These are phyloP conservation scores for Trachymyrmex septentrionalis DNA, from an alignment of 1,140 invertebrate species.

Conservation along the genomic window DNA sequence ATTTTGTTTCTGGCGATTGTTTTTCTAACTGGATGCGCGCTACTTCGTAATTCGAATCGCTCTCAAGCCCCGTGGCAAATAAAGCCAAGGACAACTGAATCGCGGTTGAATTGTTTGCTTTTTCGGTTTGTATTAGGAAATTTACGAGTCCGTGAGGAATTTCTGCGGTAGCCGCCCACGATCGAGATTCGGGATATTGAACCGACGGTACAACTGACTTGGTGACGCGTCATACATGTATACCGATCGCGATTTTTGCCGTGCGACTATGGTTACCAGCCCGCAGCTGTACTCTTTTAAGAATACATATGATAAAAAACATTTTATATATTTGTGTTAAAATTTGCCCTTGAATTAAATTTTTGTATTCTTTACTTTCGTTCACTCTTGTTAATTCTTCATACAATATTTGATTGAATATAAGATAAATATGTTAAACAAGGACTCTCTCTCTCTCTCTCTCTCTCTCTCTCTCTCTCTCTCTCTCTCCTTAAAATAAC, in stretches of 20 bases:
- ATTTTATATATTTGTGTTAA: no score
- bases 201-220: neutral
- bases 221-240: neutral
- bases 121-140: conserved; percentile 47
- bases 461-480: no score
- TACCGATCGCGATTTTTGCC: neutral
- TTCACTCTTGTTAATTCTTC: no score
- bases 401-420: no score
- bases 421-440: no score
- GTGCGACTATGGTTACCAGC: neutral
- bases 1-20: neutral
- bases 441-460: no score
- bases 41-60: conserved; percentile 15
- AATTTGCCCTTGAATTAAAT: no score
- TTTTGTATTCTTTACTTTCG: no score
- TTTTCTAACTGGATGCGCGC: neutral
- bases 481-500: no score
- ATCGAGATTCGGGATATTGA: conserved; percentile 45
- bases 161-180: conserved; percentile 9
- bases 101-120: conserved; percentile 31
- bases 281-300: no score
- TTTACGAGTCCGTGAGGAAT: conserved; percentile 57
- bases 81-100: conserved; percentile 58
- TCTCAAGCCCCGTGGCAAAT: conserved; percentile 10
- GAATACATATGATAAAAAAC: no score